phyloP scores from a whole-genome alignment of 2,797 vertebrate species.

The Acanthornis magna region DNA sequence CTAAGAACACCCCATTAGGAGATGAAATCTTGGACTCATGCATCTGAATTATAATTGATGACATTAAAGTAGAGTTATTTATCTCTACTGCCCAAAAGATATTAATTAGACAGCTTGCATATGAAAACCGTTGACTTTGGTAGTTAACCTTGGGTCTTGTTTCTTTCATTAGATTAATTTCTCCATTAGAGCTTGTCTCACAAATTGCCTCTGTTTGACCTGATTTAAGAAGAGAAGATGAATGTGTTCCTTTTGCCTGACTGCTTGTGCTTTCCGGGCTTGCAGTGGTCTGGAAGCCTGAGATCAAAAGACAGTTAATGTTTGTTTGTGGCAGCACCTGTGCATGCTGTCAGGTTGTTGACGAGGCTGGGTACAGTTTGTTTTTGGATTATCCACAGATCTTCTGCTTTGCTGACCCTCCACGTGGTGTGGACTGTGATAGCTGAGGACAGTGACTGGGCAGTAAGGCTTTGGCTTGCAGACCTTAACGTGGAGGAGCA shows the following conservation, averaged over 20 bases:
- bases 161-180: conserved; percentile 42
- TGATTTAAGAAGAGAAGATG: neutral
- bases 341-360: neutral
- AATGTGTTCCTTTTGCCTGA: neutral
- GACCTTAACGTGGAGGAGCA: neutral
- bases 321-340: neutral
- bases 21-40: neutral
- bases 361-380: neutral
- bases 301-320: neutral
- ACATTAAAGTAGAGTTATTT: neutral
- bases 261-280: neutral
- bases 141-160: conserved; percentile 3
- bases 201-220: neutral
- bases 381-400: neutral
- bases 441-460: neutral
- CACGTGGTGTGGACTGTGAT: neutral
- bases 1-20: conserved; percentile 10
- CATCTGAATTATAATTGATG: neutral
- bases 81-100: neutral
- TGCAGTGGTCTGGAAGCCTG: neutral
- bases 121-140: neutral
- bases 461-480: neutral
- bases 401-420: neutral
- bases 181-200: neutral
- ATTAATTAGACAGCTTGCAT: neutral